Conservation (phyloP, 2,113 vertebrate species). For the Periophthalmus modestus region DNA sequence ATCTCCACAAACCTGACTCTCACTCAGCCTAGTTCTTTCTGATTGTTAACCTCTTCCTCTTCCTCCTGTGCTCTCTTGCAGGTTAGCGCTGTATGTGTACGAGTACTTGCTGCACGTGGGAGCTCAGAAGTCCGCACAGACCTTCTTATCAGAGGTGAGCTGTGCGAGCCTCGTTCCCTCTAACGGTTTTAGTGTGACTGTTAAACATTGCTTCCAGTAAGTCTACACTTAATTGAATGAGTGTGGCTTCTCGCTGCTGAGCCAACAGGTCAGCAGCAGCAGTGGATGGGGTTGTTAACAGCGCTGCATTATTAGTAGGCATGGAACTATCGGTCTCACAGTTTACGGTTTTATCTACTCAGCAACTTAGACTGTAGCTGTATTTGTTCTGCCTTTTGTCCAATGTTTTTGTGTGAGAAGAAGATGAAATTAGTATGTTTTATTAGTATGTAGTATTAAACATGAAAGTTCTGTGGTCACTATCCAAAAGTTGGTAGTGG, state of each 20-base stretch:
- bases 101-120: constrained; percentile 99
- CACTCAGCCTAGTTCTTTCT: background rate
- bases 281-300: constrained; percentile 46
- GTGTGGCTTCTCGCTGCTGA: constrained; percentile 47
- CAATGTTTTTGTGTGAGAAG: too few species aligned
- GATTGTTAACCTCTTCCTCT: background rate
- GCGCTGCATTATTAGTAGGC: constrained; percentile 47
- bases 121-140: constrained; percentile 98
- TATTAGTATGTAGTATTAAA: too few species aligned
- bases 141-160: constrained; percentile 98
- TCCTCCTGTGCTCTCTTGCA: constrained; percentile 59
- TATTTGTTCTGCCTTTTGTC: background rate
- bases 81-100: constrained; percentile 98
- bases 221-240: constrained; percentile 62
- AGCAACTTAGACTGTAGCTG: constrained; percentile 12
- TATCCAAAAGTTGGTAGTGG: too few species aligned
- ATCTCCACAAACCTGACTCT: too few species aligned
- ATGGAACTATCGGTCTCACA: constrained; percentile 39
- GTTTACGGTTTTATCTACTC: constrained; percentile 37
- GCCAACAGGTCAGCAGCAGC: constrained; percentile 36
- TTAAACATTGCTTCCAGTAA: constrained; percentile 35
- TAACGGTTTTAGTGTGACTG: constrained; percentile 24
- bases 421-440: too few species aligned
- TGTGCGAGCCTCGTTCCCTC: constrained; percentile 22
- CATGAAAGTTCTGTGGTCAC: too few species aligned